These are phyloP conservation scores for Solenopsis invicta DNA, from an alignment of 1,140 invertebrate species.

Conservation along the genomic window DNA sequence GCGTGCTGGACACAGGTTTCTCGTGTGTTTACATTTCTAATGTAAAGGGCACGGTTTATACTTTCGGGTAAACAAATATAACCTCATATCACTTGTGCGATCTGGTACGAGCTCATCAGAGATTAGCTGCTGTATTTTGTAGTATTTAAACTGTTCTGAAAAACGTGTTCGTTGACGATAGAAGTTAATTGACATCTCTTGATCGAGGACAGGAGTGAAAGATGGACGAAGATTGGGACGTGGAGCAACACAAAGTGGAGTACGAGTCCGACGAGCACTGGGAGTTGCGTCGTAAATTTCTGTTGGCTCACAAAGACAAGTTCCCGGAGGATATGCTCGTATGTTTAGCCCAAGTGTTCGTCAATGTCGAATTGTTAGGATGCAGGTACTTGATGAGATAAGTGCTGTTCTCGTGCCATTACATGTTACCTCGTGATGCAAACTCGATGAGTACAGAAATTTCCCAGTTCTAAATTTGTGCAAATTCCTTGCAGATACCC, in stretches of 20 bases:
- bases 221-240: slow-evolving; percentile 79
- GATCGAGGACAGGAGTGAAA: slow-evolving; percentile 36
- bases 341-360: slow-evolving; percentile 94
- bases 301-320: slow-evolving; percentile 90
- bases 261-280: slow-evolving; percentile 95
- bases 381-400: slow-evolving; percentile 89
- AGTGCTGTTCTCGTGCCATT: background rate
- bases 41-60: background rate
- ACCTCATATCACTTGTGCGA: background rate
- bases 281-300: slow-evolving; percentile 92
- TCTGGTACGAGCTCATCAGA: background rate
- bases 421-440: background rate
- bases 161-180: background rate
- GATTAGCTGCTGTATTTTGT: background rate
- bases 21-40: background rate
- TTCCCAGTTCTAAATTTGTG: background rate
- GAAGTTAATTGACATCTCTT: background rate
- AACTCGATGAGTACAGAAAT: background rate
- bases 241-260: slow-evolving; percentile 90
- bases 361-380: slow-evolving; percentile 94
- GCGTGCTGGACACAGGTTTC: background rate
- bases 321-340: slow-evolving; percentile 92
- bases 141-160: background rate
- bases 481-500: slow-evolving; percentile 89
- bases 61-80: background rate